A percentile compares a stretch with the other conserved stretches of the same genome.
Conservation (phyloP, 2,888 invertebrate genomes). For the Lampropteryx suffumata region DNA sequence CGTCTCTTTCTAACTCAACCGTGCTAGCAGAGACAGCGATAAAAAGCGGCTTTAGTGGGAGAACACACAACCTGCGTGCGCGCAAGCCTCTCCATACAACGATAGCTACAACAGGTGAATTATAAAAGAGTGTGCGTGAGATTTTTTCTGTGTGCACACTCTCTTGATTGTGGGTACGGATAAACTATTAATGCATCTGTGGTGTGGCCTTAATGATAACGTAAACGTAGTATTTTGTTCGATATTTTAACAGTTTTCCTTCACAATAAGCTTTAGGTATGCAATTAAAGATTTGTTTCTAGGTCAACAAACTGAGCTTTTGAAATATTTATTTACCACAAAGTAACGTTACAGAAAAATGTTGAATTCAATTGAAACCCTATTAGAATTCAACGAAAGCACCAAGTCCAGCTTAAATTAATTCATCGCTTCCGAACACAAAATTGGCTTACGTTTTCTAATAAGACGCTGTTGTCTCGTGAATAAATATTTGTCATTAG, state of each 20-base stretch:
- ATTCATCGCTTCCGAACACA: conserved; percentile 37
- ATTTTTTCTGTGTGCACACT: conserved; percentile 58
- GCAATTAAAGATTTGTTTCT: conserved; percentile 7
- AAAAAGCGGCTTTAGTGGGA: conserved; percentile 60
- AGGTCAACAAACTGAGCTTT: conserved; percentile 7
- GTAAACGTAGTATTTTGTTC: conserved; percentile 72
- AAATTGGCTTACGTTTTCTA: conserved; percentile 49
- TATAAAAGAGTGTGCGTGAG: conserved; percentile 62
- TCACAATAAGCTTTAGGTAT: conserved; percentile 9
- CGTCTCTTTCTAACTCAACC: conserved; percentile 47
- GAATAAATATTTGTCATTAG: conserved; percentile 59
- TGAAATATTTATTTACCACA: background rate
- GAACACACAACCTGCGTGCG: conserved; percentile 72
- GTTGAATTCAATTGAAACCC: background rate
- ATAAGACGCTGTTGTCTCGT: conserved; percentile 44
- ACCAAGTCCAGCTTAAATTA: conserved; percentile 33
- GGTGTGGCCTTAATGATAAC: conserved; percentile 64
- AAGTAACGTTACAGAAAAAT: too few relatives aligned
- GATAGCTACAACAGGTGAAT: conserved; percentile 75
- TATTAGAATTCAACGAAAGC: conserved; percentile 23
- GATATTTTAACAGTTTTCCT: conserved; percentile 54
- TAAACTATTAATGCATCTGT: conserved; percentile 13
- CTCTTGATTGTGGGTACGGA: conserved; percentile 54
- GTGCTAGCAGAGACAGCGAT: conserved; percentile 48
- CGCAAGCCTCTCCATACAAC: conserved; percentile 73